These are phyloP conservation scores for Lagocephalus sceleratus DNA, from an alignment of 2,797 vertebrate species.

Conservation along the genomic window DNA sequence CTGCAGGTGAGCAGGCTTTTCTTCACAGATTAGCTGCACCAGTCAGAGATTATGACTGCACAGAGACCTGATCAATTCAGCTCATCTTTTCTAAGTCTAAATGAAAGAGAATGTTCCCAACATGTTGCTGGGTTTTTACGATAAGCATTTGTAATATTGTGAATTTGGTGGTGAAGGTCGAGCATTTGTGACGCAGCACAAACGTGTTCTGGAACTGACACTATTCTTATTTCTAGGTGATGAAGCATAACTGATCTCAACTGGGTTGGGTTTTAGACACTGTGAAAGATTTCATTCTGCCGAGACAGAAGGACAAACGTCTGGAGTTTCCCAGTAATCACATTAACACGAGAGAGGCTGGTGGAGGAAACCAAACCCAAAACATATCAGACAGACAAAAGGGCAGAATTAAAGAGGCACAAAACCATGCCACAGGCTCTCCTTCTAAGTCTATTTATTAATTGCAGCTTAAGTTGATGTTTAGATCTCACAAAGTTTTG, in stretches of 20 bases:
- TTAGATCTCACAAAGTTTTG: neutral
- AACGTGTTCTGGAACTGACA: too few species aligned
- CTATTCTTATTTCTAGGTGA: too few species aligned
- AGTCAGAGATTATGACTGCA: constrained; percentile 31
- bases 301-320: constrained; percentile 21
- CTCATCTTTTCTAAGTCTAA: too few species aligned
- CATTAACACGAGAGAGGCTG: constrained; percentile 23
- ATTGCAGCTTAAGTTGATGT: neutral
- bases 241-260: too few species aligned
- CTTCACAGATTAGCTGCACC: constrained; percentile 52
- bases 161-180: constrained; percentile 5
- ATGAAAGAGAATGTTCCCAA: too few species aligned
- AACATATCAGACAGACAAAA: constrained; percentile 20
- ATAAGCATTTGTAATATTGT: constrained; percentile 22
- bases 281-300: constrained; percentile 19
- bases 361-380: constrained; percentile 48
- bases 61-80: constrained; percentile 8
- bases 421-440: constrained; percentile 32
- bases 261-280: neutral
- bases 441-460: neutral
- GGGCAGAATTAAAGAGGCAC: constrained; percentile 31
- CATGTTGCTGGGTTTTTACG: too few species aligned
- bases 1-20: constrained; percentile 58
- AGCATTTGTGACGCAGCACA: too few species aligned
- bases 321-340: constrained; percentile 38